phyloP scores from a whole-genome alignment of 2,113 vertebrate species.

The Abramis brama region DNA sequence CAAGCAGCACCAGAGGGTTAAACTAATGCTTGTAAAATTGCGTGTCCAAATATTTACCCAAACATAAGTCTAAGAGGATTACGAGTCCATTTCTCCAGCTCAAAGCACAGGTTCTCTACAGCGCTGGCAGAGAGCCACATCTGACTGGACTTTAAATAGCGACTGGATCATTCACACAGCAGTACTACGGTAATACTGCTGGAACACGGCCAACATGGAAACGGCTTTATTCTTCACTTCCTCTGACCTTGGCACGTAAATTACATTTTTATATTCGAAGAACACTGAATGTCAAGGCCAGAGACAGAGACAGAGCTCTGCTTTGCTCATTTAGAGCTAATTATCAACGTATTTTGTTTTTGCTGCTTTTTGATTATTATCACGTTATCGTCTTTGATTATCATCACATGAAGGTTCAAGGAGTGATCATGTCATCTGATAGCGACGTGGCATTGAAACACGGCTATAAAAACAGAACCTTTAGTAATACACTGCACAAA shows the following conservation, averaged over 20 bases:
- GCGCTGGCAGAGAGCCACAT: slow-evolving; percentile 36
- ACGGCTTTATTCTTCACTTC: slow-evolving; percentile 47
- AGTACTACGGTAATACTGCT: neutral
- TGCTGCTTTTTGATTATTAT: neutral
- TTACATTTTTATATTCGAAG: slow-evolving; percentile 55
- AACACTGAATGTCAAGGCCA: slow-evolving; percentile 53
- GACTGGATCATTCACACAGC: slow-evolving; percentile 40
- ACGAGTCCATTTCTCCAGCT: slow-evolving; percentile 20
- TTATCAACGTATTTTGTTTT: neutral
- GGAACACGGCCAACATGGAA: slow-evolving; percentile 22
- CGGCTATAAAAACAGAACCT: neutral
- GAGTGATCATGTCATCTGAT: neutral
- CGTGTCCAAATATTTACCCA: slow-evolving; percentile 28
- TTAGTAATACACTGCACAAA: neutral
- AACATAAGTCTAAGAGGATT: slow-evolving; percentile 29
- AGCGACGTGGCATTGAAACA: neutral
- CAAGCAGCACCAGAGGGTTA: neutral
- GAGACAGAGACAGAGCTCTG: slow-evolving; percentile 51
- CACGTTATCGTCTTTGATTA: neutral
- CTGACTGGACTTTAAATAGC: slow-evolving; percentile 50
- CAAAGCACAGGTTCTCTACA: neutral
- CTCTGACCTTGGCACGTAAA: slow-evolving; percentile 63
- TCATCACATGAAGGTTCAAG: neutral
- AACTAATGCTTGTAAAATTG: slow-evolving; percentile 17
- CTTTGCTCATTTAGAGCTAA: slow-evolving; percentile 58